Percentiles rank a stretch among this genome's conserved stretches.
phyloP scores from a whole-genome alignment of 2,113 vertebrate genomes.

The Axis porcinus region DNA sequence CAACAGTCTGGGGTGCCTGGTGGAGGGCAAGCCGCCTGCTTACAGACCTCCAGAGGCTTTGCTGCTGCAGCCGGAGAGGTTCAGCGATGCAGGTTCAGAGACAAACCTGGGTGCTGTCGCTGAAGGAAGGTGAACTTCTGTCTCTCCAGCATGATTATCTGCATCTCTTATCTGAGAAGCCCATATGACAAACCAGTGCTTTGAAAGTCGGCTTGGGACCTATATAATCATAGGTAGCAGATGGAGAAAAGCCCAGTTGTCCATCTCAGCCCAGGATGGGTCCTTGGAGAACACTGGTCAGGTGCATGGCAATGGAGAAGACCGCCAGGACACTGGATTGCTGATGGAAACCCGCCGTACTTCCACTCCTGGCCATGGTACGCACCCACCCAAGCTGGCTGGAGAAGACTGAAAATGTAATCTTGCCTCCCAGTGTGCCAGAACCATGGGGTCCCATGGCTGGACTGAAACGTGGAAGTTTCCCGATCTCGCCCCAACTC shows the following conservation, averaged over 20 bases:
- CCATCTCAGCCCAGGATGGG: background rate
- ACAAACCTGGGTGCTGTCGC: background rate
- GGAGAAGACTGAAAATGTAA: background rate
- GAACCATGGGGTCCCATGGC: background rate
- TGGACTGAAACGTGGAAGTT: background rate
- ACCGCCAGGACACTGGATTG: background rate
- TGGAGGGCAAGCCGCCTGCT: background rate
- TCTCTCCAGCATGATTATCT: background rate
- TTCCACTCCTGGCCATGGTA: background rate
- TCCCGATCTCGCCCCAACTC: too few species aligned
- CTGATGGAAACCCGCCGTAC: background rate
- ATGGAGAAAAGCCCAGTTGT: background rate
- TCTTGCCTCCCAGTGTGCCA: background rate
- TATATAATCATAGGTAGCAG: background rate
- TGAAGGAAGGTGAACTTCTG: background rate
- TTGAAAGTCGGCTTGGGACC: background rate
- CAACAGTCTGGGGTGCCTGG: background rate
- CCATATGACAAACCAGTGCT: background rate
- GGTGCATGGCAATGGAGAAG: background rate
- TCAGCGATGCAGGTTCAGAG: background rate
- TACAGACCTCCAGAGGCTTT: background rate
- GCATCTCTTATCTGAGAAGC: background rate
- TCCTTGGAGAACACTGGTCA: background rate
- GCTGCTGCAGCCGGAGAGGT: rapidly evolving
- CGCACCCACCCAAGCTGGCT: background rate